phyloP scores from a whole-genome alignment of 2,888 invertebrate species.

The Synanthedon myopaeformis region DNA sequence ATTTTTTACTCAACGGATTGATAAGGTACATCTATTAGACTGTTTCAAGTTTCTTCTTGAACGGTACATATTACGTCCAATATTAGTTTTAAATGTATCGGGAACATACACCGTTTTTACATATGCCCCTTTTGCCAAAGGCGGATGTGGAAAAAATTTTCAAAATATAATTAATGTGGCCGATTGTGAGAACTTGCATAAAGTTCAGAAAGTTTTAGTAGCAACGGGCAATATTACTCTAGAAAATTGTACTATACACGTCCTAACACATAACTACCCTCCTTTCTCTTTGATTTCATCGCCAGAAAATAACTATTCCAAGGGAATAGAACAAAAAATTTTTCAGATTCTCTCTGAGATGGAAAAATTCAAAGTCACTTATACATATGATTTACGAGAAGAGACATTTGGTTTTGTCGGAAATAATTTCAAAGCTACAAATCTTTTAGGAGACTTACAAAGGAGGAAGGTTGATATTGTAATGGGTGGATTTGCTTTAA shows the following conservation, averaged over 20 bases:
- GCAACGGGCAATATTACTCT: slow-evolving; percentile 1
- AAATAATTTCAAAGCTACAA: slow-evolving; percentile 4
- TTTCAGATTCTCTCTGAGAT: slow-evolving; percentile 2
- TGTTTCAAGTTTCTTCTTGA: background rate
- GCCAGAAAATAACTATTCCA: background rate
- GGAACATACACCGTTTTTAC: slow-evolving; percentile 2
- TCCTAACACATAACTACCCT: slow-evolving; percentile 4
- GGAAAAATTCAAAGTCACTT: slow-evolving; percentile 5
- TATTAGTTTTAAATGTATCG: background rate
- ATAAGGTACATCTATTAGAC: background rate
- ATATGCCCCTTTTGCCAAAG: slow-evolving; percentile 7
- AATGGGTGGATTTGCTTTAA: slow-evolving; percentile 6
- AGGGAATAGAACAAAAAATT: slow-evolving; percentile 6
- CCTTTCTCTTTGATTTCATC: slow-evolving; percentile 4
- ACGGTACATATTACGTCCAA: background rate
- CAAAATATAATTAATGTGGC: slow-evolving; percentile 6
- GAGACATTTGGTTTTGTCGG: slow-evolving; percentile 4
- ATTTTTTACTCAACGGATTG: background rate
- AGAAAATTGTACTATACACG: slow-evolving; percentile 6
- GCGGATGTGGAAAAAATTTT: slow-evolving; percentile 8
- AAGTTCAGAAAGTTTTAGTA: slow-evolving; percentile 1
- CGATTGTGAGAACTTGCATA: slow-evolving; percentile 4
- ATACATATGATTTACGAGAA: slow-evolving; percentile 1
- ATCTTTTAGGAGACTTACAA: slow-evolving; percentile 3
- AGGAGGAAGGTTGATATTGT: slow-evolving; percentile 5